phyloP scores from a whole-genome alignment of 2,888 invertebrate species.

The Epistrophe grossulariae region DNA sequence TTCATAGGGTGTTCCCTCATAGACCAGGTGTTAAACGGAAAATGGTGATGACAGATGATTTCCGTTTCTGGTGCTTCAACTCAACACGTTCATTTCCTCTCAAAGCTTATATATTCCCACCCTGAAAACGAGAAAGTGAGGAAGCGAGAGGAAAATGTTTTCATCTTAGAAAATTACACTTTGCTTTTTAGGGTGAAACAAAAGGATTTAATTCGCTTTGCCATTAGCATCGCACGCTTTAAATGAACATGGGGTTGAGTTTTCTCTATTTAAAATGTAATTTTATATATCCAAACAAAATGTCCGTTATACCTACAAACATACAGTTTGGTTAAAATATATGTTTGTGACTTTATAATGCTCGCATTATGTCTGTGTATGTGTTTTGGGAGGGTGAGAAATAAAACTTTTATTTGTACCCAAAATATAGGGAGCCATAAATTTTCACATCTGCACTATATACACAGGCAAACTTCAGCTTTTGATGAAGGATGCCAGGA shows the following conservation, averaged over 20 bases:
- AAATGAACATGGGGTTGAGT: slow-evolving; percentile 43
- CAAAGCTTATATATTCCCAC: slow-evolving; percentile 1
- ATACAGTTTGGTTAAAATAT: neutral
- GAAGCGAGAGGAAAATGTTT: slow-evolving; percentile 34
- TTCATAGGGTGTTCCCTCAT: slow-evolving; percentile 18
- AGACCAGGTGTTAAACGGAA: slow-evolving; percentile 72
- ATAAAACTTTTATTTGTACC: slow-evolving; percentile 36
- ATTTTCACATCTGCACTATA: slow-evolving; percentile 51
- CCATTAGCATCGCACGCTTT: slow-evolving; percentile 73
- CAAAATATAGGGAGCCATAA: slow-evolving; percentile 46
- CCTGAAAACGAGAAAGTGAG: neutral
- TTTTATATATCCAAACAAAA: slow-evolving; percentile 40
- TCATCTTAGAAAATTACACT: slow-evolving; percentile 67
- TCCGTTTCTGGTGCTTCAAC: slow-evolving; percentile 71
- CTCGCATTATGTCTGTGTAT: neutral
- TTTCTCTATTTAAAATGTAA: slow-evolving; percentile 62
- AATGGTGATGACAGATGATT: slow-evolving; percentile 76
- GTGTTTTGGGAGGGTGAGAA: neutral
- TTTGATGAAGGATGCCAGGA: slow-evolving; percentile 6
- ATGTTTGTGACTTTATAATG: neutral
- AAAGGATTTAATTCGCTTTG: slow-evolving; percentile 74
- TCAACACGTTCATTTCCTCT: slow-evolving; percentile 75
- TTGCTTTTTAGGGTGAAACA: slow-evolving; percentile 50
- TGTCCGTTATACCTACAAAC: neutral
- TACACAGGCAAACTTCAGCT: slow-evolving; percentile 42